These are phyloP conservation scores for Hydra vulgaris DNA, from an alignment of 30 jellyfish, hydroid and myxozoan species.

Conservation along the genomic window DNA sequence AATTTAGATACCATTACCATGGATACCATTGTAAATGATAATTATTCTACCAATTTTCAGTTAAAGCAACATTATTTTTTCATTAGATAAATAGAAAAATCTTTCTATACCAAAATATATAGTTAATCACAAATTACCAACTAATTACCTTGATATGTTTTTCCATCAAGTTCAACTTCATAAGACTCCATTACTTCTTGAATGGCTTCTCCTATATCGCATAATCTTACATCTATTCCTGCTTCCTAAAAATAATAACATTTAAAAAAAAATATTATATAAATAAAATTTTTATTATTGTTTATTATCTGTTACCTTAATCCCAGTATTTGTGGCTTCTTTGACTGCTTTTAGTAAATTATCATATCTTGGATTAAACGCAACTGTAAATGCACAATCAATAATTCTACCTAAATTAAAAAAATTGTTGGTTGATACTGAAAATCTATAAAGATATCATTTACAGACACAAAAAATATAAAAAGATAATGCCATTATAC, in stretches of 20 bases:
- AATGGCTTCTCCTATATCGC: constrained; percentile 98
- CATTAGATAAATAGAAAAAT: no score
- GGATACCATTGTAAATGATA: no score
- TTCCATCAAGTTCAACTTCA: constrained; percentile 96
- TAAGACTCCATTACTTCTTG: constrained; percentile 98
- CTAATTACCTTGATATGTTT: constrained; percentile 90
- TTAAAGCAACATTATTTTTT: no score
- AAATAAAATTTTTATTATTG: not conserved
- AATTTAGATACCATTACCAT: no score
- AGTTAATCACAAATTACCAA: no score
- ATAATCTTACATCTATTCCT: constrained; percentile 95
- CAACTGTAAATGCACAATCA: constrained; percentile 97
- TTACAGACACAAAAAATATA: no score
- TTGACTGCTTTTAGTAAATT: constrained; percentile 75
- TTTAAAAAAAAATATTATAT: not conserved
- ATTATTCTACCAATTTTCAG: no score
- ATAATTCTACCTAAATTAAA: constrained; percentile 64
- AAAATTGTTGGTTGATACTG: no score
- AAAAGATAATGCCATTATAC: constrained; percentile 19
- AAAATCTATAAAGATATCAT: no score
- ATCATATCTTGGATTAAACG: constrained; percentile 95
- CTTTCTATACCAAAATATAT: no score
- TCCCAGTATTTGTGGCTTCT: constrained; percentile 99
- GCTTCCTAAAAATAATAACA: constrained; percentile 57
- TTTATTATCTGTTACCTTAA: constrained; percentile 72